Base-by-base conservation (phyloP, 2,113 vertebrate genomes). In the Zosterops lateralis region DNA sequence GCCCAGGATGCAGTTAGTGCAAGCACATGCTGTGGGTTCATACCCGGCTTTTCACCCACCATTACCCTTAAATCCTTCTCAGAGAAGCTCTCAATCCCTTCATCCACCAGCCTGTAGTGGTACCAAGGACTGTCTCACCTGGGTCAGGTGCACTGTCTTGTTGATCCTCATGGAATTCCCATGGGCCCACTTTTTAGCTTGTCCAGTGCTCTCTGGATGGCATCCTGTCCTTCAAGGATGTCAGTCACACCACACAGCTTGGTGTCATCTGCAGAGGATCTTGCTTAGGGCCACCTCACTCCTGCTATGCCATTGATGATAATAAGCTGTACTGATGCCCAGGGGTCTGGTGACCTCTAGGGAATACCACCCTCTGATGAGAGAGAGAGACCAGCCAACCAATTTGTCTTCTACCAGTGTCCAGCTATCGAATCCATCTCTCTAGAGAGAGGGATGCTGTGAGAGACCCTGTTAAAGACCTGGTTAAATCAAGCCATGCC, bases 11-110 rank as follows among this genome's bases (percentile, higher is more conserved):
- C 10, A 22, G 28, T 61, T 29, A 51, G 15, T 38, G 38, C 19
- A 15, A 45, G 47, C 0, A 1, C 22, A 8, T 1, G 1, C 28
- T 61, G 28, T 15, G 18, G 6, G 3, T 24, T 61, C 5, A 3
- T 17, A 20, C 20, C 15, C 64, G 53, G 22, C 22, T 70, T 61
- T 68, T 77, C 22, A 53, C 34, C 9, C 4, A 6, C 18, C 32
- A 28, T 11, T 45, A 10, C 19, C 38, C 8, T 22, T 18, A 61
- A 29, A 9, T 45, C 10, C 26, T 68, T 28, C 14, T 7, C 22
- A 45, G 47, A 28, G 47, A 45, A n/a, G 28, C 28, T 70, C 15
- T 62, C 64, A 70, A 61, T 70, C 15, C 40, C n/a, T 61, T 77
- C 19, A 24, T 40, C 24, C 18, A 12, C 6, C 18, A 70, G 12